These are phyloP conservation scores for Gadus macrocephalus DNA, from an alignment of 2,113 vertebrate species.

Conservation along the genomic window DNA sequence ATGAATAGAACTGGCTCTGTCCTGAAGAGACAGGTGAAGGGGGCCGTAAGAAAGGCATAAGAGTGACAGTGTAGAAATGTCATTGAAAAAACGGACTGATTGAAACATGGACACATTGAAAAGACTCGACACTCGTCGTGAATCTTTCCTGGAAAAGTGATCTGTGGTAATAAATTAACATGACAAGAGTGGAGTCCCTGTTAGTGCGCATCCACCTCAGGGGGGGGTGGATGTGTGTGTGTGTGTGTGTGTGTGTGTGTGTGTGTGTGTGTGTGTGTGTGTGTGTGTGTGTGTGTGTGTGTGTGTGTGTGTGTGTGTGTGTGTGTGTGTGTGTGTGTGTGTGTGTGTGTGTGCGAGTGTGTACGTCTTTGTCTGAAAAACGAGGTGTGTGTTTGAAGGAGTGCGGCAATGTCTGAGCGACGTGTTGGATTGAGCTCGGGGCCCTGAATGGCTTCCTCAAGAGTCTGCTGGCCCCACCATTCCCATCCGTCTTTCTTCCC, in stretches of 20 bases:
- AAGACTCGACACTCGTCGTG: no score
- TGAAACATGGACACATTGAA: no score
- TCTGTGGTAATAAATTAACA: constrained; percentile 4
- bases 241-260: no score
- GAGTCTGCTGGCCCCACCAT: constrained; percentile 38
- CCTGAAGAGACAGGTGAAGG: no score
- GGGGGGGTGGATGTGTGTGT: background rate
- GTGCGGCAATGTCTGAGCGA: constrained; percentile 55
- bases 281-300: background rate
- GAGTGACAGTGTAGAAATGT: no score
- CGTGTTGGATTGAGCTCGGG: constrained; percentile 64
- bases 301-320: constrained; percentile 11
- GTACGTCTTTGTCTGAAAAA: constrained; percentile 34
- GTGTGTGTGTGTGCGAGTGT: constrained; percentile 8
- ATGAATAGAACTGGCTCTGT: no score
- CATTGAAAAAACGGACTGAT: no score
- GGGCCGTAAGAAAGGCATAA: no score
- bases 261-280: no score
- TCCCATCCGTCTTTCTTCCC: constrained; percentile 11
- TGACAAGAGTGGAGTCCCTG: no score
- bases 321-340: background rate
- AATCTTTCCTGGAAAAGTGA: no score
- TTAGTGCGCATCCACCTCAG: background rate
- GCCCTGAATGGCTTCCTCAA: constrained; percentile 67
- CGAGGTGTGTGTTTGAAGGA: constrained; percentile 49